These are phyloP conservation scores for Polyergus mexicanus DNA, from an alignment of 1,140 invertebrate species.

Conservation along the genomic window DNA sequence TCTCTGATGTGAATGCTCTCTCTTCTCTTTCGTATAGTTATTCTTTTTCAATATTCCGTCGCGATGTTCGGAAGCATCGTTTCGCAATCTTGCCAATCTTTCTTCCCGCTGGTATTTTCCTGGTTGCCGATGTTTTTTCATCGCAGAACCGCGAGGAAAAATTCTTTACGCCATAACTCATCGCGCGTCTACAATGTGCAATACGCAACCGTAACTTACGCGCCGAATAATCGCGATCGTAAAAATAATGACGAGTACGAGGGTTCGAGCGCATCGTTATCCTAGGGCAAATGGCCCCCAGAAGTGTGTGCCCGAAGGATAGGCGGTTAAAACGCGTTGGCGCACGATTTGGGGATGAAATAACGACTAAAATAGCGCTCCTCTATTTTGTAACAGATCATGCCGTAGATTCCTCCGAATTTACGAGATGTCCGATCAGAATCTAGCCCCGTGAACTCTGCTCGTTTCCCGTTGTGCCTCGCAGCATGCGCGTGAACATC, in stretches of 20 bases:
- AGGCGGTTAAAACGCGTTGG: conserved; percentile 32
- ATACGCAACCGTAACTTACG: conserved; percentile 49
- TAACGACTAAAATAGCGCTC: conserved; percentile 39
- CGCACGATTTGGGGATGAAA: background rate
- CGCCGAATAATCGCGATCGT: conserved; percentile 49
- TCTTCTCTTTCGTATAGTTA: background rate
- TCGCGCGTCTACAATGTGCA: conserved; percentile 42
- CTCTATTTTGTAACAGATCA: conserved; percentile 36
- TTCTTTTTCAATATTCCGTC: conserved; percentile 20
- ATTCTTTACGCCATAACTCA: conserved; percentile 49
- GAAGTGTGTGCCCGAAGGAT: background rate
- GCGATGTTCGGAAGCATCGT: conserved; percentile 30
- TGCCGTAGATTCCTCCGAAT: conserved; percentile 43
- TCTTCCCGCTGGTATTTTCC: conserved; percentile 28
- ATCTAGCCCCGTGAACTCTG: conserved; percentile 28
- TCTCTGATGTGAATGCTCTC: background rate
- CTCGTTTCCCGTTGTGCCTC: conserved; percentile 9
- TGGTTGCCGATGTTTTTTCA: conserved; percentile 39
- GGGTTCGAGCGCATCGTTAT: conserved; percentile 44
- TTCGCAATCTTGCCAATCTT: conserved; percentile 46
- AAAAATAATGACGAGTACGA: conserved; percentile 43
- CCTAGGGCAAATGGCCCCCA: conserved; percentile 22
- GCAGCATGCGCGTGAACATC: background rate
- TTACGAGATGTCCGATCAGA: conserved; percentile 53
- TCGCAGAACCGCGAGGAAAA: conserved; percentile 29